These are phyloP conservation scores for Eupithecia tripunctaria DNA, from an alignment of 2,888 invertebrate genomes.

Conservation along the genomic window DNA sequence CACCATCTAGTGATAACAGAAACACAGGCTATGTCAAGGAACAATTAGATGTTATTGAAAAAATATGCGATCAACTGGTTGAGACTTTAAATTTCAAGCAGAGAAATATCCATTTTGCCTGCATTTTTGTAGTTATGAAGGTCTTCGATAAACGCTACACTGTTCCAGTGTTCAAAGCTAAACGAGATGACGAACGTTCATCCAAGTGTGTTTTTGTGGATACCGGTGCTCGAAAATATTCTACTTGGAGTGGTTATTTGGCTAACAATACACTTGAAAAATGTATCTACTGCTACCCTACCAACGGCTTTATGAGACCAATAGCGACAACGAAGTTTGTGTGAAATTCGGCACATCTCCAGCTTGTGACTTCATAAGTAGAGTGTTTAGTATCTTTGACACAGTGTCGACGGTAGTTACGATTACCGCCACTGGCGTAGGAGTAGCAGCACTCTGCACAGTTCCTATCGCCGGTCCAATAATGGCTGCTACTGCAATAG, in stretches of 20 bases:
- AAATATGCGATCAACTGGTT: constrained; percentile 26
- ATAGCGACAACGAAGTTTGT: constrained; percentile 18
- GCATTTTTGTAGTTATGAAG: constrained; percentile 23
- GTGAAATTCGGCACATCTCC: constrained; percentile 27
- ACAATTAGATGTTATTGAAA: constrained; percentile 23
- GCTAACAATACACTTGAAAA: constrained; percentile 15
- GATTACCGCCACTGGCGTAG: constrained; percentile 15
- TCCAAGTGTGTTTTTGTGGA: constrained; percentile 20
- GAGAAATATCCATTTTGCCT: constrained; percentile 23
- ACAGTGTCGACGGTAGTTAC: constrained; percentile 17
- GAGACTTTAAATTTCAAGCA: constrained; percentile 15
- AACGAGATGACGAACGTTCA: constrained; percentile 12
- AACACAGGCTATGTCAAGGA: constrained; percentile 24
- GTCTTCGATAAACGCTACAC: constrained; percentile 24
- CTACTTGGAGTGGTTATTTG: constrained; percentile 22
- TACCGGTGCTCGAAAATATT: constrained; percentile 21
- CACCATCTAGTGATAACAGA: constrained; percentile 9
- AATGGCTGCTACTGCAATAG: constrained; percentile 24
- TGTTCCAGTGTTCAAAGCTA: constrained; percentile 27
- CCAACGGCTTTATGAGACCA: constrained; percentile 11
- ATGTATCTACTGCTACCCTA: constrained; percentile 27
- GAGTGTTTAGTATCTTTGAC: constrained; percentile 21
- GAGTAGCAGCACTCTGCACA: constrained; percentile 17
- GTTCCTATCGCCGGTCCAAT: constrained; percentile 24
- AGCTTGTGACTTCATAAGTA: constrained; percentile 22